Evolutionary conservation across 2,888 invertebrate species (phyloP).

Genomic region (Meloe dianella): DNA sequence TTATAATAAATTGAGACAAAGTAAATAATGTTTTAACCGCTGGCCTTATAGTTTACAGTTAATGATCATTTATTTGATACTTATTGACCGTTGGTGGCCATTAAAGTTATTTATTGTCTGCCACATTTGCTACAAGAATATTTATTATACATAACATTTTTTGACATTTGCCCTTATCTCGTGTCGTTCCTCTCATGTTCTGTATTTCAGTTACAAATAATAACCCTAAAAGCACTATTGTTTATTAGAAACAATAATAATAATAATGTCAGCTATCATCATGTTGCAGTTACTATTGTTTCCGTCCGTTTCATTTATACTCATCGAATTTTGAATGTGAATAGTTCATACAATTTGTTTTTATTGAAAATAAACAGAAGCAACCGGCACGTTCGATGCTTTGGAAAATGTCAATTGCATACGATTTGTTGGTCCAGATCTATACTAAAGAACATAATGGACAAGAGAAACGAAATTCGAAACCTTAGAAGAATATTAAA

Average conservation of each 20-base stretch:
- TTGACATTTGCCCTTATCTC: not conserved
- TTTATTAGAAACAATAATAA: no score
- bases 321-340: not conserved
- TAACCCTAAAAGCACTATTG: no score
- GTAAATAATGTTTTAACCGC: not conserved
- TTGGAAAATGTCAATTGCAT: not conserved
- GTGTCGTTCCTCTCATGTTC: not conserved
- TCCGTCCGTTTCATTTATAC: no score
- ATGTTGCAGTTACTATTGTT: no score
- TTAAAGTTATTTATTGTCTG: slow-evolving; percentile 4
- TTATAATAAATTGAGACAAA: not conserved
- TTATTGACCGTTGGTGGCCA: not conserved
- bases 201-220: not conserved
- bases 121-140: not conserved
- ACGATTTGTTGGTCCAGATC: not conserved
- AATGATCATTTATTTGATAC: not conserved
- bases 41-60: not conserved
- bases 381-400: not conserved
- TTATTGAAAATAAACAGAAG: not conserved
- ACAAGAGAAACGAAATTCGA: not conserved
- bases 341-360: not conserved
- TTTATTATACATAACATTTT: not conserved
- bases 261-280: no score
- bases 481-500: not conserved
- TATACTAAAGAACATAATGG: not conserved